These are phyloP conservation scores for Chaenogobius annularis DNA, from an alignment of 2,113 vertebrate species.

Conservation along the genomic window DNA sequence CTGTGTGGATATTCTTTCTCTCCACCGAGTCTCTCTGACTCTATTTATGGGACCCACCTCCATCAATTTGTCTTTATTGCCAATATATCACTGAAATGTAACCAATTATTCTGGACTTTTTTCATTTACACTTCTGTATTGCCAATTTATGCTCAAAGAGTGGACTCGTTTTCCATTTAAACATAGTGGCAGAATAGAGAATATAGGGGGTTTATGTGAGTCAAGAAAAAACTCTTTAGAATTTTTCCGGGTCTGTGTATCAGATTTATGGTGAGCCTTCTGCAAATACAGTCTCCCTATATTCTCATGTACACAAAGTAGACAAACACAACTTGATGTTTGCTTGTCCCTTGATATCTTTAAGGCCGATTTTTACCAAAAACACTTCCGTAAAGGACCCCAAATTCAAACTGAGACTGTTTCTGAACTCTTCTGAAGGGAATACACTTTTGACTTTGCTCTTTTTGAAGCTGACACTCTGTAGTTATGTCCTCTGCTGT, in stretches of 20 bases:
- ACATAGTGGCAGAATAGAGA: constrained; percentile 5
- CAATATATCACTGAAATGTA: constrained; percentile 3
- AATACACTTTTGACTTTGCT: too few species aligned
- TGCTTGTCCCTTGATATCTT: too few species aligned
- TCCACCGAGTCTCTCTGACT: constrained; percentile 9
- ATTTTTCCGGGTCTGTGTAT: background rate
- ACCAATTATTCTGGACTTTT: constrained; percentile 2
- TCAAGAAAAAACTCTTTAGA: too few species aligned
- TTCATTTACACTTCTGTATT: constrained; percentile 5
- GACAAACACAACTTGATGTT: too few species aligned
- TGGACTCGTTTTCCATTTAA: background rate
- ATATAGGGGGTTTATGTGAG: too few species aligned
- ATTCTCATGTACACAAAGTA: too few species aligned
- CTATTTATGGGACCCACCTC: background rate
- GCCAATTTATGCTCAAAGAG: constrained; percentile 3
- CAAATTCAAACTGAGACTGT: too few species aligned
- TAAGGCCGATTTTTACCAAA: too few species aligned
- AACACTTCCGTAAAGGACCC: too few species aligned
- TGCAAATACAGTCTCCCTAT: background rate
- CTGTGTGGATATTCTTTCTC: background rate
- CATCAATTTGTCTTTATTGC: constrained; percentile 13
- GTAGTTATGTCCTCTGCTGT: too few species aligned
- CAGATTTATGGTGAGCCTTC: background rate
- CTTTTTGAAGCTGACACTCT: too few species aligned
- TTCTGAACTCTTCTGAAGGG: too few species aligned